Evolutionary conservation across 2,888 invertebrate species (phyloP).

Genomic region (Caenorhabditis plicata): DNA sequence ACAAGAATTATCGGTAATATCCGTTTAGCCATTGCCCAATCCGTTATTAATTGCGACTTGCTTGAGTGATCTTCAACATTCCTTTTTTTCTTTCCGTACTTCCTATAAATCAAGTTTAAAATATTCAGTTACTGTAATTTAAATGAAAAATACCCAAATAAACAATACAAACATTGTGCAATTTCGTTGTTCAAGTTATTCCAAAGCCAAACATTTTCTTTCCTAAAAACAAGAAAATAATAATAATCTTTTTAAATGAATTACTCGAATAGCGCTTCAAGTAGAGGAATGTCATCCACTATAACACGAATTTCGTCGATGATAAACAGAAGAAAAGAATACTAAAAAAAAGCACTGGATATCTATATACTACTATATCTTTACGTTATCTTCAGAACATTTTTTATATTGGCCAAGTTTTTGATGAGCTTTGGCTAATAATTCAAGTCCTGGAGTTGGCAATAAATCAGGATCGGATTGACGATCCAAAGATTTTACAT

Average conservation of each 20-base stretch:
- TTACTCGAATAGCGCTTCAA: conserved; percentile 7
- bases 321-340: conserved; percentile 31
- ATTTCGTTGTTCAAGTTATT: conserved; percentile 35
- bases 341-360: too few species aligned
- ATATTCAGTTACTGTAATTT: too few species aligned
- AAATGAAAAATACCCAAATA: too few species aligned
- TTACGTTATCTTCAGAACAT: conserved; percentile 37
- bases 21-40: conserved; percentile 4
- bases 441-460: conserved; percentile 33
- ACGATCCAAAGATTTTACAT: conserved; percentile 21
- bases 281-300: conserved; percentile 10
- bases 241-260: too few species aligned
- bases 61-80: conserved; percentile 26
- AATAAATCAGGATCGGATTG: conserved; percentile 17
- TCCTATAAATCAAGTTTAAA: too few species aligned
- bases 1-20: conserved; percentile 28
- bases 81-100: conserved; percentile 26
- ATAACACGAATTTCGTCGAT: conserved; percentile 16
- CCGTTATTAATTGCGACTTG: conserved; percentile 3
- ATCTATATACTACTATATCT: too few species aligned
- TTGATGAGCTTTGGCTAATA: conserved; percentile 43
- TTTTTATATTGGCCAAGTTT: conserved; percentile 20
- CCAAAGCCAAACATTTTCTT: conserved; percentile 37
- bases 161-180: conserved; percentile 31
- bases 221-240: conserved; percentile 2